Evolutionary conservation across 2,797 vertebrate genomes (phyloP), one percentile per base, ranked within the genome.

Genomic region (Toxotes lorentzi): DNA sequence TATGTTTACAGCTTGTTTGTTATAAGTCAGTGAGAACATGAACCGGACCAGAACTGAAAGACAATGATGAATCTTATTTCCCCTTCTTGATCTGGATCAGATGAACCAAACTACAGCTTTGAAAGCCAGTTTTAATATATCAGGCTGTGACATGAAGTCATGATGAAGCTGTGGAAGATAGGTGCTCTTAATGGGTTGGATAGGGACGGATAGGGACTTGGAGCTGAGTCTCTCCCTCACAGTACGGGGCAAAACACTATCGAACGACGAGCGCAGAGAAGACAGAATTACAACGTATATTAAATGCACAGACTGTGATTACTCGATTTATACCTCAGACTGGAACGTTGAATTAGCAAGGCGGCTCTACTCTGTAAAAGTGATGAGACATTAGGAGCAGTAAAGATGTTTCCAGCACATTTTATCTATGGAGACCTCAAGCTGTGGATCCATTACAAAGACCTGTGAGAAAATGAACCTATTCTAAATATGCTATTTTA

Each of bases 241-340:
- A 65, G 73, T 50, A 12, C 13, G 67, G 72, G 58, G 66, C 32
- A 73, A 56, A 70, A 57, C 17, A 51, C 69, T 78, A 86, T 85
- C 7, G 71, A 88, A 58, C 7, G 5, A 14, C 2, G 10, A 70
- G 53, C 54, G 38, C 51, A 17, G 58, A 27, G 54, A 45, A 40
- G 34, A 69, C 57, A 84, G 82, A 82, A 72, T 76, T 71, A 66
- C 61, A 68, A 40, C 16, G 2, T 19, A 69, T 57, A 83, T 73
- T 57, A 78, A 81, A 80, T 27, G 70, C 45, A 51, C 57, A 40
- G 10, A 35, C 38, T 45, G 40, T n/a, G 27, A 84, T 71, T 1
- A 24, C 41, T 73, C 34, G 0, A 86, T 80, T 73, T 69, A 73
- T 40, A 79, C 30, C 47, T 65, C 48, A 48, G 53, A 69, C 0